These are phyloP conservation scores for Melanerpes formicivorus DNA, from an alignment of 2,113 vertebrate genomes.

Conservation along the genomic window DNA sequence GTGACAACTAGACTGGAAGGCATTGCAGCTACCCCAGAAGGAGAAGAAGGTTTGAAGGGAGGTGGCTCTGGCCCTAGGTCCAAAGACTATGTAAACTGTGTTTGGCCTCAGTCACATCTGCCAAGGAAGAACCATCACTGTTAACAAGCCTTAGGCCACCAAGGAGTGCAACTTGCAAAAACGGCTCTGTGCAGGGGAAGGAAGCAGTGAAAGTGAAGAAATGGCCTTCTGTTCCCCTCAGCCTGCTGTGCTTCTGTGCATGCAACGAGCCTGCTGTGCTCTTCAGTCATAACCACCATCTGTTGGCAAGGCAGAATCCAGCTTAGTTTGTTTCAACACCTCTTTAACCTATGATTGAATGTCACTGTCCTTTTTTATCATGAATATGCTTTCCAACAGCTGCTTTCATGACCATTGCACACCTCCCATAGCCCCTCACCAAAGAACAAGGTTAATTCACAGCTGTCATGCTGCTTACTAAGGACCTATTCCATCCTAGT, in stretches of 20 bases:
- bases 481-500: neutral
- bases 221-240: neutral
- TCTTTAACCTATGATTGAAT: neutral
- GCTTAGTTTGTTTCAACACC: neutral
- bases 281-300: neutral
- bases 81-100: neutral
- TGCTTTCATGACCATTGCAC: conserved; percentile 15
- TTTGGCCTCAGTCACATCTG: neutral
- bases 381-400: neutral
- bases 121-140: neutral
- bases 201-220: neutral
- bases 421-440: neutral
- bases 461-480: neutral
- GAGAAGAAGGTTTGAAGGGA: neutral
- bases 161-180: neutral
- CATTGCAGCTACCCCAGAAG: neutral
- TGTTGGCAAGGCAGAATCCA: neutral
- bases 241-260: neutral
- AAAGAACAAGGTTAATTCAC: neutral
- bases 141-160: neutral
- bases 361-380: neutral
- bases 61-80: neutral
- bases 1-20: neutral
- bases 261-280: neutral
- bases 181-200: neutral